Percentiles rank a stretch among this genome's conserved stretches.
Conservation (phyloP, 2,888 invertebrate genomes). For the Clostera curtula region DNA sequence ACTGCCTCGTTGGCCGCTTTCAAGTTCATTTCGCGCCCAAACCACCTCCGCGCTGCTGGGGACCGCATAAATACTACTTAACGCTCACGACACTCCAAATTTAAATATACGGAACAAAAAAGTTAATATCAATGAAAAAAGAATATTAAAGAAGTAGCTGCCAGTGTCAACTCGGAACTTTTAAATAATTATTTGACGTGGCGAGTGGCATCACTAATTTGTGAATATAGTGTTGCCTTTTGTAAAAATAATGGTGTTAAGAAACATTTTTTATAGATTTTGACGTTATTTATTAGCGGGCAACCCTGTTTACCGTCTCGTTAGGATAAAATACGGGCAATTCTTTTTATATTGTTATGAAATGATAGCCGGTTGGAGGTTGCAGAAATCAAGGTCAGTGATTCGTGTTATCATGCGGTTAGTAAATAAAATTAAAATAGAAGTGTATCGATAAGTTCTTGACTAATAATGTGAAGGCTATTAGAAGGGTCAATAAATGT, state of each 20-base stretch:
- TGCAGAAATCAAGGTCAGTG: slow-evolving; percentile 21
- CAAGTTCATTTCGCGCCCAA: slow-evolving; percentile 39
- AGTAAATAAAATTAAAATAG: slow-evolving; percentile 10
- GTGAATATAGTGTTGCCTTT: slow-evolving; percentile 51
- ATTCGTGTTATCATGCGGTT: slow-evolving; percentile 17
- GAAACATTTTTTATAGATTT: slow-evolving; percentile 62
- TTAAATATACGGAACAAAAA: slow-evolving; percentile 40
- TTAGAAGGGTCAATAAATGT: slow-evolving; percentile 5
- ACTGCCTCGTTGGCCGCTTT: slow-evolving; percentile 13
- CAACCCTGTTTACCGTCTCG: slow-evolving; percentile 32
- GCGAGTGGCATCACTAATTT: slow-evolving; percentile 69
- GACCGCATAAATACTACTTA: slow-evolving; percentile 73
- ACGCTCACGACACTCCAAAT: slow-evolving; percentile 58
- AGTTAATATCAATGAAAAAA: slow-evolving; percentile 18
- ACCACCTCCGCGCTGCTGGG: slow-evolving; percentile 56
- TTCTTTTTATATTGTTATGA: slow-evolving; percentile 39
- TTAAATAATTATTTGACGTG: slow-evolving; percentile 64
- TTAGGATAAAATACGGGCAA: slow-evolving; percentile 19
- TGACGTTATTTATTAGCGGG: slow-evolving; percentile 58
- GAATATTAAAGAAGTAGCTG: slow-evolving; percentile 29
- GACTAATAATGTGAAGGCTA: slow-evolving; percentile 8
- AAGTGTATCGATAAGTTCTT: slow-evolving; percentile 9
- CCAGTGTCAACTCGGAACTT: slow-evolving; percentile 28
- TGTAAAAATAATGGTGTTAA: slow-evolving; percentile 60
- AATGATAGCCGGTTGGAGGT: slow-evolving; percentile 20